These are phyloP conservation scores for Chloroceryle inda DNA, from an alignment of 2,797 vertebrate species.

Conservation along the genomic window DNA sequence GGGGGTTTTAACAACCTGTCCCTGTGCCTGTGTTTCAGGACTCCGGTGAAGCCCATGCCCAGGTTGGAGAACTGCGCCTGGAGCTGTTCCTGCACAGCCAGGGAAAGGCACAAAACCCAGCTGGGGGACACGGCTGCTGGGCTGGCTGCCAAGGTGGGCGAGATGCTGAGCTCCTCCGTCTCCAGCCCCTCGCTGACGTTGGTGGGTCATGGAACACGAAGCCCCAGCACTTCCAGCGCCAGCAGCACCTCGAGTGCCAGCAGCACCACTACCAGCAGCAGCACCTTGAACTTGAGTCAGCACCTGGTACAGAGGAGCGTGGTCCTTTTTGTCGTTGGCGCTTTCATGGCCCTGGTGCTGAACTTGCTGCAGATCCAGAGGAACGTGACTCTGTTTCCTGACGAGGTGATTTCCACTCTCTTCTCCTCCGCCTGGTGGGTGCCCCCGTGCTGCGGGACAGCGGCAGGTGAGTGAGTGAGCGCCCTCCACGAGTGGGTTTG, in stretches of 20 bases:
- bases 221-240: not conserved
- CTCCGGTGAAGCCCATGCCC: constrained; percentile 82
- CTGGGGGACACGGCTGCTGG: constrained; percentile 20
- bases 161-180: constrained; percentile 79
- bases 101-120: constrained; percentile 45
- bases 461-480: constrained; percentile 86
- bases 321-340: constrained; percentile 94
- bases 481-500: not conserved
- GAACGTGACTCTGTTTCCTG: constrained; percentile 93
- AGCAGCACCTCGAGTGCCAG: not conserved
- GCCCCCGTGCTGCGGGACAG: constrained; percentile 95
- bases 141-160: constrained; percentile 81
- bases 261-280: not conserved
- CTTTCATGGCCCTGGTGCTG: constrained; percentile 93
- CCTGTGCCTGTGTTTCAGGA: not conserved
- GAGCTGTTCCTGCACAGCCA: constrained; percentile 85
- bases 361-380: constrained; percentile 96
- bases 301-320: constrained; percentile 91
- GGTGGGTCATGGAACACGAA: not conserved
- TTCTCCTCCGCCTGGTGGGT: constrained; percentile 99
- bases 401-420: constrained; percentile 93
- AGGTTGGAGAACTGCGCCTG: constrained; percentile 89
- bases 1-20: not conserved
- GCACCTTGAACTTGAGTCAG: constrained; percentile 79
- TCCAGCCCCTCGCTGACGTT: constrained; percentile 8